phyloP scores from a whole-genome alignment of 2,113 vertebrate species.

The Solea solea region DNA sequence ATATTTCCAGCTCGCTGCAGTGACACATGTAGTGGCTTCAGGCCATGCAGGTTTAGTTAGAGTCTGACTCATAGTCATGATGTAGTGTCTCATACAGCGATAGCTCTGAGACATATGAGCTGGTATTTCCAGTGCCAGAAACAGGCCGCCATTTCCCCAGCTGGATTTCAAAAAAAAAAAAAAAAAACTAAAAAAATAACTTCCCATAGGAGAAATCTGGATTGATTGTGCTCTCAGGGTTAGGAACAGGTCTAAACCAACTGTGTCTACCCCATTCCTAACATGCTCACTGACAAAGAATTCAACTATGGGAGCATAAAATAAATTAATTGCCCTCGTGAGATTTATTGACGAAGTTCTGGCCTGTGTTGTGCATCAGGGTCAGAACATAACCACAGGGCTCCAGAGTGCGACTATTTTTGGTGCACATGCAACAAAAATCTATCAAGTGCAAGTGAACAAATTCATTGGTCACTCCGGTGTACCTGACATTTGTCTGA shows the following conservation, averaged over 20 bases:
- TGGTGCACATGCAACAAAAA: background rate
- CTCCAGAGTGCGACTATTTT: background rate
- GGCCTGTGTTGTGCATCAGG: background rate
- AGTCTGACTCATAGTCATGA: conserved; percentile 77
- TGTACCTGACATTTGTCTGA: background rate
- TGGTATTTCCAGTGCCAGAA: conserved; percentile 69
- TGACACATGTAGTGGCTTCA: conserved; percentile 74
- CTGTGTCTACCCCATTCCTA: conserved; percentile 33
- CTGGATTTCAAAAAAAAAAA: conserved; percentile 38
- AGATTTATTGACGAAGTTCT: conserved; percentile 26
- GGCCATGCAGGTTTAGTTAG: conserved; percentile 78
- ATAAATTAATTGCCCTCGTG: conserved; percentile 22
- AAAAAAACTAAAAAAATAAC: conserved; percentile 28
- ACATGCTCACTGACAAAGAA: conserved; percentile 40
- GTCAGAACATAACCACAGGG: conserved; percentile 3
- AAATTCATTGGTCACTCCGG: background rate
- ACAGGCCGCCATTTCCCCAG: conserved; percentile 46
- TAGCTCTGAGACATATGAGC: conserved; percentile 74
- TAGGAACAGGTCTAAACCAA: conserved; percentile 42
- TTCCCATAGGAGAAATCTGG: conserved; percentile 58
- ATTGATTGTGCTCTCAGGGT: conserved; percentile 66
- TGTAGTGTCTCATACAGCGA: conserved; percentile 72
- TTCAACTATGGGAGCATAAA: conserved; percentile 10
- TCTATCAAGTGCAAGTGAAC: conserved; percentile 3
- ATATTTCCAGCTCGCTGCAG: conserved; percentile 68